These are phyloP conservation scores for Hydrotaea diabolus DNA, from an alignment of 2,888 invertebrate species.

Conservation along the genomic window DNA sequence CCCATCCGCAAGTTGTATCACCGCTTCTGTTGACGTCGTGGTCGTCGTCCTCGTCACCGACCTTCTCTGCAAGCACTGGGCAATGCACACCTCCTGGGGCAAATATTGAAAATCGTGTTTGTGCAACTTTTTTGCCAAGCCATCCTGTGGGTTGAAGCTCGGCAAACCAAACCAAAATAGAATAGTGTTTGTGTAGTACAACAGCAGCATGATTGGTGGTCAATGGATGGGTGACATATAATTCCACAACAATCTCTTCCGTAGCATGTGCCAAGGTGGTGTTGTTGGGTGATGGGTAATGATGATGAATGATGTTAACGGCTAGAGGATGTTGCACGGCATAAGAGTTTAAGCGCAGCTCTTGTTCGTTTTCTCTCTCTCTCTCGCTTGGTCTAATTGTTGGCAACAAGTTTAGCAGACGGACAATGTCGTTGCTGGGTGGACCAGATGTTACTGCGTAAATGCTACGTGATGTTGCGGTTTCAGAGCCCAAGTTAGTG, in stretches of 20 bases:
- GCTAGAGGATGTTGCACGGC: not conserved
- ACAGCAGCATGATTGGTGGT: constrained; percentile 47
- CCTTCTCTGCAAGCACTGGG: constrained; percentile 50
- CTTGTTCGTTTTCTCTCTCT: not conserved
- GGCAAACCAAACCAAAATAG: constrained; percentile 57
- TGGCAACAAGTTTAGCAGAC: too few species aligned
- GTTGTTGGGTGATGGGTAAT: too few species aligned
- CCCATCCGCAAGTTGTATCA: not conserved
- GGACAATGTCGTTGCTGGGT: not conserved
- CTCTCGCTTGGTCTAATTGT: not conserved
- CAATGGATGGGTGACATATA: not conserved
- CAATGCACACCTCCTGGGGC: constrained; percentile 61
- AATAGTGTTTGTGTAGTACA: constrained; percentile 57
- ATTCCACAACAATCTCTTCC: not conserved
- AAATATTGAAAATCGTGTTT: constrained; percentile 51
- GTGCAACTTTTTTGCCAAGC: constrained; percentile 41
- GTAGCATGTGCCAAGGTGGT: not conserved
- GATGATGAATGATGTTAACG: not conserved
- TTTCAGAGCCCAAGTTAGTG: not conserved
- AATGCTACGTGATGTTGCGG: not conserved
- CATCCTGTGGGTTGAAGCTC: constrained; percentile 25
- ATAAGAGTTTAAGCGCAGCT: too few species aligned
- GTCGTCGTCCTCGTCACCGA: not conserved
- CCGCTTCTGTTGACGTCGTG: not conserved
- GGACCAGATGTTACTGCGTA: too few species aligned